Base-by-base conservation (phyloP, 2,797 vertebrate species). In the Bradypodion ventrale region DNA sequence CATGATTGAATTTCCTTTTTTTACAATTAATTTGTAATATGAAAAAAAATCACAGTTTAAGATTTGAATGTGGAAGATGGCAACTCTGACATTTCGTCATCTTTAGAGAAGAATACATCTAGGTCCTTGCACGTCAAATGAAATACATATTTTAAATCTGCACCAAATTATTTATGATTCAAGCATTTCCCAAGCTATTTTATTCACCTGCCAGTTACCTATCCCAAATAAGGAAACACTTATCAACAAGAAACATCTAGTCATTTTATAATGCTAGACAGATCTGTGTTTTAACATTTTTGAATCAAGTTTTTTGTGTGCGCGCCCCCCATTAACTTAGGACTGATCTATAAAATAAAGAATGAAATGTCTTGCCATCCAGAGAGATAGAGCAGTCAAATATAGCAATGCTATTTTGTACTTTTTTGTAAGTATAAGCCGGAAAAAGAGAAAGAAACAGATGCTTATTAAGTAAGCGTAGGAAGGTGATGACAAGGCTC, bases 401-500 rank as follows among this genome's bases (percentile, higher is more conserved):
- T 29, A 80, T 78, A 83, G 1, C 32, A 25, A 89, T 86, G 92
- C 85, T 92, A 94, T 74, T 75, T 90, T 87, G 62, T 77, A 83
- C 84, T n/a, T 80, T 84, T 86, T 46, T 92, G 65, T 91, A 94
- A 93, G 90, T 76, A 92, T 60, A 91, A 87, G 87, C 75, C 23
- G 66, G 62, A 52, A 35, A n/a, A 44, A 75, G 3, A 9, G 13
- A 93, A 84, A 49, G 69, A 94, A 94, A 89, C 88, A 95, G 88
- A 94, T 95, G 93, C 21, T 89, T 94, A 93, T 92, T 95, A 95
- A 93, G 92, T 92, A 92, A 94, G 77, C 87, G 89, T 92, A 91
- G 89, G 88, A 85, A 95, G 90, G 93, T 90, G 92, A 94, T 42
- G 84, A 89, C 83, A 94, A 92, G 85, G 74, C 79, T 89, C 78